A percentile compares a stretch with the other conserved stretches of the same genome.
Evolutionary conservation across 2,113 vertebrate species (phyloP).

Genomic region (Lichenostomus cassidix): DNA sequence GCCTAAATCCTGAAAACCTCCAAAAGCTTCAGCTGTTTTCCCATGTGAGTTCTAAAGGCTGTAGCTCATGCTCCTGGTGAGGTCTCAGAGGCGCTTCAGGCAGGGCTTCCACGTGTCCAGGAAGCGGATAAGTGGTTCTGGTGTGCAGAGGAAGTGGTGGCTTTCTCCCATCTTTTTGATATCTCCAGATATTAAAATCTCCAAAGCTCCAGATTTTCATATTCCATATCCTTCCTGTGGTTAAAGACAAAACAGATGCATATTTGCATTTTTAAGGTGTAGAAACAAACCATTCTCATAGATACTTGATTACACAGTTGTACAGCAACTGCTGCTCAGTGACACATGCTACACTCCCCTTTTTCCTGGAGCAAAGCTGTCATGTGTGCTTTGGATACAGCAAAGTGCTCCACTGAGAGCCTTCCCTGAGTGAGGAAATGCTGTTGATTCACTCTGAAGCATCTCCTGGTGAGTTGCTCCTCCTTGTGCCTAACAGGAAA

Average conservation of each 20-base stretch:
- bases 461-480: neutral
- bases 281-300: accelerated
- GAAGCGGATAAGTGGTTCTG: neutral
- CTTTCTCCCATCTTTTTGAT: neutral
- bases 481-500: neutral
- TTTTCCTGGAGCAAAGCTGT: neutral
- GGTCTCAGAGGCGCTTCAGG: neutral
- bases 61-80: neutral
- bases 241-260: neutral
- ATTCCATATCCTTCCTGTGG: neutral
- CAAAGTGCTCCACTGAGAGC: neutral
- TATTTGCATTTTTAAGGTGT: neutral
- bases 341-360: neutral
- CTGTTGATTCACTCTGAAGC: neutral
- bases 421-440: neutral
- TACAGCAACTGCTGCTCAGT: neutral
- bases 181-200: neutral
- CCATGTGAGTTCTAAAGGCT: neutral
- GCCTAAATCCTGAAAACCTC: neutral
- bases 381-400: neutral
- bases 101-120: neutral
- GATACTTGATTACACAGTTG: neutral
- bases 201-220: neutral
- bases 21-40: neutral
- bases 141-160: neutral